Conservation (phyloP, 2,888 invertebrate genomes). For the Hirtodrosophila cameraria region DNA sequence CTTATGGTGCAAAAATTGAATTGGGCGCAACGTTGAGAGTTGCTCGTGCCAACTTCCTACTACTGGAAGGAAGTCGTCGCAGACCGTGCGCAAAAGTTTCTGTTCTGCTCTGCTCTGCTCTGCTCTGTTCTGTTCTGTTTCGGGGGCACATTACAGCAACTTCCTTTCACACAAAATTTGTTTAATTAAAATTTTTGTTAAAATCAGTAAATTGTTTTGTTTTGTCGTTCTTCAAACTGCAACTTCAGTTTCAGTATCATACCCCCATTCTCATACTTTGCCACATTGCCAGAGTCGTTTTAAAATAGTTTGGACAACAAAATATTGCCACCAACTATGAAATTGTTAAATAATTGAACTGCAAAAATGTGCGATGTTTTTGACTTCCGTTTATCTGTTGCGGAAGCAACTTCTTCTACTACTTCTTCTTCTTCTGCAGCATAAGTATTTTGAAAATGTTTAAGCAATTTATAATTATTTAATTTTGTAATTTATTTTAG, state of each 20-base stretch:
- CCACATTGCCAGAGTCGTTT: not conserved
- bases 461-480: too few species aligned
- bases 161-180: constrained; percentile 77
- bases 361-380: constrained; percentile 10
- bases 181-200: constrained; percentile 78
- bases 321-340: constrained; percentile 57
- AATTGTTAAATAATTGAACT: constrained; percentile 57
- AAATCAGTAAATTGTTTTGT: constrained; percentile 78
- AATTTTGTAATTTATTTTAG: too few species aligned
- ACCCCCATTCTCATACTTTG: not conserved
- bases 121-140: not conserved
- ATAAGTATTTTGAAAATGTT: too few species aligned
- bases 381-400: constrained; percentile 7
- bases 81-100: constrained; percentile 70
- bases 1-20: constrained; percentile 77
- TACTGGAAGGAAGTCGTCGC: constrained; percentile 71
- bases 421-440: too few species aligned
- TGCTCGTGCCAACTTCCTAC: constrained; percentile 72
- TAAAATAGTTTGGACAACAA: constrained; percentile 66
- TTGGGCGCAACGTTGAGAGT: constrained; percentile 37
- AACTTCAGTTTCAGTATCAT: constrained; percentile 17
- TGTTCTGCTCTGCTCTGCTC: constrained; percentile 18
- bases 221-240: constrained; percentile 35
- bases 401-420: not conserved
- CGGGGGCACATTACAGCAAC: constrained; percentile 54